A percentile compares a stretch with the other conserved stretches of the same genome.
phyloP scores from a whole-genome alignment of 2,888 invertebrate genomes.

The Agrotis ipsilon region DNA sequence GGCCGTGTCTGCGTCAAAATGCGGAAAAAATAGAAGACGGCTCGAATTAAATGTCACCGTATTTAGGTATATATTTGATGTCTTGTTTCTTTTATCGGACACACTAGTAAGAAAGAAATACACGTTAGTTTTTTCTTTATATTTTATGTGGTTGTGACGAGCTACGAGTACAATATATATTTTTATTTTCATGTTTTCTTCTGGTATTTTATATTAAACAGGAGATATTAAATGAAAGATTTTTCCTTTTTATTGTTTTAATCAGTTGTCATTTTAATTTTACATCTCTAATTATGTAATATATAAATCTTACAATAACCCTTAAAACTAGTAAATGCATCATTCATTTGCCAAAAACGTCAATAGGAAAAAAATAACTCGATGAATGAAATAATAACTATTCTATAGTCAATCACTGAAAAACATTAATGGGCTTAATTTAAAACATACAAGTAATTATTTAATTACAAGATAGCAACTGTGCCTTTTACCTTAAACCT shows the following conservation, averaged over 20 bases:
- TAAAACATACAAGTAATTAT: neutral
- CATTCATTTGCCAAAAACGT: conserved; percentile 31
- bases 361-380: conserved; percentile 4
- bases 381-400: no score
- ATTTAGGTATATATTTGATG: conserved; percentile 42
- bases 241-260: conserved; percentile 22
- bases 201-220: neutral
- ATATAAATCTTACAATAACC: conserved; percentile 13
- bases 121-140: neutral
- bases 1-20: conserved; percentile 42
- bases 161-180: no score
- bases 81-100: conserved; percentile 16
- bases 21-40: conserved; percentile 52
- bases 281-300: conserved; percentile 33
- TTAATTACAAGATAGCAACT: conserved; percentile 28
- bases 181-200: no score
- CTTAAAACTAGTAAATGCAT: conserved; percentile 62
- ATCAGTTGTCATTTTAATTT: conserved; percentile 39
- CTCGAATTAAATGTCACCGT: conserved; percentile 46
- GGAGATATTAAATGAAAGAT: neutral
- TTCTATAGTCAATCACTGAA: conserved; percentile 1
- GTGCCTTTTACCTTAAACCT: conserved; percentile 51
- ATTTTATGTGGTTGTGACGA: no score
- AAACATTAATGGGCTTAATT: neutral
- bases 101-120: neutral